Base-by-base conservation (phyloP, 2,888 invertebrate genomes). In the Merodon equestris region DNA sequence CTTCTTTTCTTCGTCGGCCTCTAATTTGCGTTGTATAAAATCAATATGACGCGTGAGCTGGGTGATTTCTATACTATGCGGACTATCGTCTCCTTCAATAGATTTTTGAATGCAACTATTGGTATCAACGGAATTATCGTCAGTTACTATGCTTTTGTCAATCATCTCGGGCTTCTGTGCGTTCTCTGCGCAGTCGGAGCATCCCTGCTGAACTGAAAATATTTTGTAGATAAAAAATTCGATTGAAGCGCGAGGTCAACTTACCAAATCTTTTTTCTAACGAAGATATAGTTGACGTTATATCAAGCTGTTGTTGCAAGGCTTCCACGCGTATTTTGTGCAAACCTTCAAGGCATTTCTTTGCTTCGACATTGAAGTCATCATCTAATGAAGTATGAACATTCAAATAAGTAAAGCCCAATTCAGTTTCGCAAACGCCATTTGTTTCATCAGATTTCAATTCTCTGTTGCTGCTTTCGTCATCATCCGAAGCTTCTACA, bases 331-430 rank as follows among this genome's bases (percentile, higher is more conserved):
- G 93, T 60, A 94, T 88, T 73, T 90, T 89, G 50, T 91, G 90
- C 60, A 94, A 85, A 82, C 92, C 92, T 58, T 92, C 91, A 74
- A 92, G 91, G 84, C 93, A 92, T 68, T 90, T 90, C 82, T 91
- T 92, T 12, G 94, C 91, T 86, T 94, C 93, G 75, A 91, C 91
- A 14, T 92, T 87, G 9, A 93, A 91, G 85, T 93, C 92, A 61
- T 91, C 91, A 60, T 93, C 93, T 10, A 81, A 82, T 1, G 81
- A 71, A 9, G 83, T 83, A 3, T 85, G 84, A 5, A 86, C 85
- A 57, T 87, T 85, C 36, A 87, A 83, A 51, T 85, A 88, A 0
- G 86, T 85, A 73, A 87, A 88, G 1, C 86, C 87, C 38, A 89
- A 63, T 4, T 84, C 85, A 0, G 83, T 79, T 1, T 82, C 83